phyloP scores from a whole-genome alignment of 2,888 invertebrate species.

The Philereme vetulata region DNA sequence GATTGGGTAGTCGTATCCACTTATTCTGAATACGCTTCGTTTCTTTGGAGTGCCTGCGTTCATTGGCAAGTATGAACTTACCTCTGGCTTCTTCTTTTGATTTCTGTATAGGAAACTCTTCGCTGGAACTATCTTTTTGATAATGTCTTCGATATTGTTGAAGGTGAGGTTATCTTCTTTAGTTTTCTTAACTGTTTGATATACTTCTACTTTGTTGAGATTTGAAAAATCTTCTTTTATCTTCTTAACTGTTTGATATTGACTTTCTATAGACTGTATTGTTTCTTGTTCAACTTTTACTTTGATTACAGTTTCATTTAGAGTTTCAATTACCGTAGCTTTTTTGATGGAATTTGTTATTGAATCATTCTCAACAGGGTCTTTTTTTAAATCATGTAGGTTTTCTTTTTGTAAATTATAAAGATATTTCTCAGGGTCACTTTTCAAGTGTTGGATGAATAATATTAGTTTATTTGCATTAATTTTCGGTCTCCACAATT shows the following conservation, averaged over 20 bases:
- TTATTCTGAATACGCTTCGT: conserved; percentile 66
- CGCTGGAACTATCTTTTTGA: conserved; percentile 68
- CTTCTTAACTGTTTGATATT: conserved; percentile 69
- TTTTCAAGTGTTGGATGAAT: conserved; percentile 64
- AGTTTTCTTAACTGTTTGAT: conserved; percentile 65
- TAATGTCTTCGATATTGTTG: conserved; percentile 65
- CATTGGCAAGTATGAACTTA: conserved; percentile 75
- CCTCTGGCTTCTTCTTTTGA: conserved; percentile 55
- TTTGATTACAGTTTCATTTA: conserved; percentile 25
- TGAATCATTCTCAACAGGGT: background rate
- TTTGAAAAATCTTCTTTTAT: conserved; percentile 11
- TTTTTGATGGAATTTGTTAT: conserved; percentile 5
- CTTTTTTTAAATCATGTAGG: background rate
- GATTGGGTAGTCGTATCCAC: conserved; percentile 72
- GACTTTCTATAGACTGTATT: conserved; percentile 50
- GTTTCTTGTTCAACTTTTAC: conserved; percentile 19
- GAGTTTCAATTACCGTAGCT: conserved; percentile 11
- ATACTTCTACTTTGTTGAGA: conserved; percentile 42
- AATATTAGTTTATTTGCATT: conserved; percentile 66
- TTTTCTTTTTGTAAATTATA: conserved; percentile 7
- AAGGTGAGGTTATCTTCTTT: conserved; percentile 46
- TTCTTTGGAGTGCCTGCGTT: conserved; percentile 60
- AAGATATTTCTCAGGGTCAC: conserved; percentile 59
- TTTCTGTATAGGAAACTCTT: conserved; percentile 78
- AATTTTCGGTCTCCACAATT: conserved; percentile 67